Percentiles rank a stretch among this genome's conserved stretches.
Conservation (phyloP, 2,113 vertebrate genomes). For the Dicentrarchus labrax region DNA sequence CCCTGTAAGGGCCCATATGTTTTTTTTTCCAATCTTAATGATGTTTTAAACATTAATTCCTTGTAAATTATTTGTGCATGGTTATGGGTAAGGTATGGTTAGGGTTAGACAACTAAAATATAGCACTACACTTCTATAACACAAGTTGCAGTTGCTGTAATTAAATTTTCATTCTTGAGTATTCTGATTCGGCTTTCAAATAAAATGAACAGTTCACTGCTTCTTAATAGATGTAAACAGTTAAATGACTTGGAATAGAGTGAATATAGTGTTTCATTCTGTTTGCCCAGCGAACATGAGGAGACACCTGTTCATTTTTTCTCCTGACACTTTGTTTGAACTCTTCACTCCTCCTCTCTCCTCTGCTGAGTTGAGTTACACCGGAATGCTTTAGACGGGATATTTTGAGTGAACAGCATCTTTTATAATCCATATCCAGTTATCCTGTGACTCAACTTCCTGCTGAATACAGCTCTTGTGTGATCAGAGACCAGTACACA, state of each 20-base stretch:
- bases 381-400: slow-evolving; percentile 72
- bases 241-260: not conserved
- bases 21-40: too few species aligned
- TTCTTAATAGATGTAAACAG: not conserved
- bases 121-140: too few species aligned
- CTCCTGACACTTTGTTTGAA: slow-evolving; percentile 57
- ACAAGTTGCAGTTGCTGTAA: not conserved
- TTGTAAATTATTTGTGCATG: too few species aligned
- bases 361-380: slow-evolving; percentile 62
- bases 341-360: slow-evolving; percentile 31
- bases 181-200: not conserved
- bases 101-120: too few species aligned
- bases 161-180: not conserved
- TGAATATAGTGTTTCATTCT: not conserved
- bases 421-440: slow-evolving; percentile 65
- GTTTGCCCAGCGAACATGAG: slow-evolving; percentile 14
- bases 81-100: too few species aligned
- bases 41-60: too few species aligned
- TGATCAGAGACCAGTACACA: slow-evolving; percentile 73
- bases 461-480: slow-evolving; percentile 73
- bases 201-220: not conserved
- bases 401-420: slow-evolving; percentile 63
- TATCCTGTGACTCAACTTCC: slow-evolving; percentile 61
- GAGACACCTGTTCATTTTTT: slow-evolving; percentile 63
- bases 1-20: too few species aligned